These are phyloP conservation scores for Chiloscyllium plagiosum DNA, from an alignment of 2,113 vertebrate species.

Conservation along the genomic window DNA sequence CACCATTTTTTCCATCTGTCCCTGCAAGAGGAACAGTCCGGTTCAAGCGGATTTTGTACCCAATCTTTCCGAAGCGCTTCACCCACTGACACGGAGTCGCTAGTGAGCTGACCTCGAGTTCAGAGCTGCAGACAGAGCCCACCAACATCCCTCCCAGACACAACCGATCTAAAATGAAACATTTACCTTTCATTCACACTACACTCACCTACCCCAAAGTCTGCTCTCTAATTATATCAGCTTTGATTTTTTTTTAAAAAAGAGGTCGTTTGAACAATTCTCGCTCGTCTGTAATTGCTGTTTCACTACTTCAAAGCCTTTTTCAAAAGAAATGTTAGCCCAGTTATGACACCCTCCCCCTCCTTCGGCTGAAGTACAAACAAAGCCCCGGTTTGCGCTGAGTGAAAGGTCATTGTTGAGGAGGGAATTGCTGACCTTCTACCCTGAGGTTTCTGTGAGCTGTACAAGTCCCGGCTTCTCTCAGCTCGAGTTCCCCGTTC, in stretches of 20 bases:
- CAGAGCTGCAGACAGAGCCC: too few relatives aligned
- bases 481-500: not conserved
- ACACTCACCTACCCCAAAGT: not conserved
- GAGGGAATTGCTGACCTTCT: not conserved
- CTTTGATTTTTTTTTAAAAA: not conserved
- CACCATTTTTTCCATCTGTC: constrained; percentile 25
- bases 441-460: not conserved
- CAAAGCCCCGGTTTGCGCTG: not conserved
- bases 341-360: not conserved
- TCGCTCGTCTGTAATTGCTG: not conserved
- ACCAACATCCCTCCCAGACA: not conserved
- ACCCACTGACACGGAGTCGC: not conserved
- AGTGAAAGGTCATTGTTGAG: not conserved
- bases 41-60: not conserved
- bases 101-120: not conserved
- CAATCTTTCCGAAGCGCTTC: not conserved
- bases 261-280: not conserved
- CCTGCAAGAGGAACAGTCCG: not conserved
- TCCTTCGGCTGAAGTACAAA: not conserved
- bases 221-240: not conserved
- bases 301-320: not conserved
- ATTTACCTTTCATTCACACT: not conserved
- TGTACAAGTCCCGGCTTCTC: not conserved
- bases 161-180: not conserved
- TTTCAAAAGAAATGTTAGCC: not conserved